phyloP scores from a whole-genome alignment of 2,888 invertebrate species.

The Agonopterix alstromeriana region DNA sequence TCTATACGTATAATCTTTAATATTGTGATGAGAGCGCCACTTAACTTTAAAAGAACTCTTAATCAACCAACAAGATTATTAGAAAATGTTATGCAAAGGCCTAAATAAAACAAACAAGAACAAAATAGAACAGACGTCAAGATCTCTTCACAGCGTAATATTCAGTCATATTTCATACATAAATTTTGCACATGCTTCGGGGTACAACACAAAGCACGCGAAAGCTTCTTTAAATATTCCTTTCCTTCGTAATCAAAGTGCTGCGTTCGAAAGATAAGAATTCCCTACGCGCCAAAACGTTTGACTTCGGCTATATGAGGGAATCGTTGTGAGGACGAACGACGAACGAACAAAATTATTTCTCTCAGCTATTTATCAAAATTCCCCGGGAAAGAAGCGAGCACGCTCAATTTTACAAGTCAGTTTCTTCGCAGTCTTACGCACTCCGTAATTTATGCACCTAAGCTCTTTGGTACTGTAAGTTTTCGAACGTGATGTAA shows the following conservation, averaged over 20 bases:
- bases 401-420: conserved; percentile 40
- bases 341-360: conserved; percentile 53
- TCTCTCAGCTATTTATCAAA: conserved; percentile 67
- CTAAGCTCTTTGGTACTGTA: conserved; percentile 19
- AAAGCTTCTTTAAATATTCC: conserved; percentile 70
- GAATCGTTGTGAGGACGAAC: conserved; percentile 33
- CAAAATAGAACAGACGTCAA: conserved; percentile 30
- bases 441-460: conserved; percentile 39
- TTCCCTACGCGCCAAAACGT: conserved; percentile 53
- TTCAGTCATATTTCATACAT: conserved; percentile 45
- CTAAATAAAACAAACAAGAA: conserved; percentile 3
- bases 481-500: not conserved
- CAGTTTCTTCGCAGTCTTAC: conserved; percentile 21
- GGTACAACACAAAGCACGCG: conserved; percentile 53
- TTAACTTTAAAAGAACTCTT: too few species aligned
- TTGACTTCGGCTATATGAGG: conserved; percentile 33
- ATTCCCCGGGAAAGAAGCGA: conserved; percentile 37
- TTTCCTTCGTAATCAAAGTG: conserved; percentile 69
- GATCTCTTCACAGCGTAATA: conserved; percentile 30
- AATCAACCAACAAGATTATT: too few species aligned
- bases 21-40: too few species aligned
- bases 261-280: conserved; percentile 71
- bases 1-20: too few species aligned
- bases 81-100: too few species aligned
- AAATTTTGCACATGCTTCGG: conserved; percentile 62